Evolutionary conservation across 2,797 vertebrate genomes (phyloP), one percentile per base, ranked within the genome.

Genomic region (Rhincodon typus): DNA sequence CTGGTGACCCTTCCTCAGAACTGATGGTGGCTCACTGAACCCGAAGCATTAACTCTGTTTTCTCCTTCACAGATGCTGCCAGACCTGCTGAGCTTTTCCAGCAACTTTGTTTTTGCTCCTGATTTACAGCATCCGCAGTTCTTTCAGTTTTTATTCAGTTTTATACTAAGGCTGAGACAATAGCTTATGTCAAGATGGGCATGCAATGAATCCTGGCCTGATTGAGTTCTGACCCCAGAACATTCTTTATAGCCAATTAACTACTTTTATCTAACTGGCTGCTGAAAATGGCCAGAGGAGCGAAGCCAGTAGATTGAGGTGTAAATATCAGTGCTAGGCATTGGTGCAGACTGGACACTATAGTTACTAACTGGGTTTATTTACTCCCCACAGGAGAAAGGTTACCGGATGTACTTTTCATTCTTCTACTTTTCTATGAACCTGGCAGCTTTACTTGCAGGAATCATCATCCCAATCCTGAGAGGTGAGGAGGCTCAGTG

Each of bases 361-460:
- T 27, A 50, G 69, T 95, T n/a, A 74, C 27, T 77, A 53, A 77
- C 27, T 21, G 70, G 50, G 0, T n/a, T 30, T 95, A 8, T 74
- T 95, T 57, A 30, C n/a, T 19, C 30, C 46, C n/a, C 13, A 30
- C 70, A 95, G 94, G 94, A 95, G 69, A 95, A 95, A 57, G 46
- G 27, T 2, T 95, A 30, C 42, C 70, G 94, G 69, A 77, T 77
- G 42, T 95, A 95, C 70, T 95, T 95, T n/a, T 50, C 67, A 17
- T 53, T 95, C 72, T 95, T 74, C 70, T 95, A 95, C 30, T 95
- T 95, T 95, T 34, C 46, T 0, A 77, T 95, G 46, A 95, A 95
- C 30, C 42, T 95, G 70, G 94, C 94, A 57, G 70, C 94, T 34
- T 77, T 95, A 7, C 17, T 95, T 34, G 42, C 94, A 6, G 94